phyloP scores from a whole-genome alignment of 2,888 invertebrate genomes.

The Gari tellinella region DNA sequence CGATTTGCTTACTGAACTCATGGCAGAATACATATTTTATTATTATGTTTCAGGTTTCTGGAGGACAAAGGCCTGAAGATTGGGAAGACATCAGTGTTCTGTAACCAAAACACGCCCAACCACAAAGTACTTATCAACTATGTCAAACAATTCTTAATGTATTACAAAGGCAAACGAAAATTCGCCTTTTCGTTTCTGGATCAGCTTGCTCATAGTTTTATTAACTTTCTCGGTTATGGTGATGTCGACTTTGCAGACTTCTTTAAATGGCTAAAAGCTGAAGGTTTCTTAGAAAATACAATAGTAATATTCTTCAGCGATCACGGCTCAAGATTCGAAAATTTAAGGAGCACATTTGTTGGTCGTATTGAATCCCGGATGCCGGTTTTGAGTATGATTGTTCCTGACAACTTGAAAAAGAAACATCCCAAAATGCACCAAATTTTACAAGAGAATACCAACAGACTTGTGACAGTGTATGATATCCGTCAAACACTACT shows the following conservation, averaged over 20 bases:
- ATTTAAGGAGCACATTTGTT: conserved; percentile 92
- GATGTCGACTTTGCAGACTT: conserved; percentile 88
- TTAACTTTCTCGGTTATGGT: conserved; percentile 91
- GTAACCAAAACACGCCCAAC: conserved; percentile 25
- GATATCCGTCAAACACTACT: conserved; percentile 92
- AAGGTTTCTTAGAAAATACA: conserved; percentile 73
- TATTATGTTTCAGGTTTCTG: conserved; percentile 12
- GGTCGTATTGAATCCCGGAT: conserved; percentile 92
- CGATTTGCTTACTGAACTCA: too few species aligned
- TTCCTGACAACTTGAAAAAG: conserved; percentile 90
- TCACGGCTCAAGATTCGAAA: conserved; percentile 95
- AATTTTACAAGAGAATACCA: conserved; percentile 89
- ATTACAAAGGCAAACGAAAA: conserved; percentile 87
- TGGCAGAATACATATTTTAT: too few species aligned
- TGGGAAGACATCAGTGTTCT: conserved; percentile 1
- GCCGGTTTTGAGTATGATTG: conserved; percentile 90
- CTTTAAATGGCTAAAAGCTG: conserved; percentile 85
- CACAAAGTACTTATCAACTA: conserved; percentile 88
- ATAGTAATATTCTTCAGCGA: conserved; percentile 88
- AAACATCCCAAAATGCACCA: conserved; percentile 88
- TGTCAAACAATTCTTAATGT: conserved; percentile 86
- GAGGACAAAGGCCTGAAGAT: conserved; percentile 14
- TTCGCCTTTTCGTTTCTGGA: conserved; percentile 95
- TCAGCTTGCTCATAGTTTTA: conserved; percentile 92
- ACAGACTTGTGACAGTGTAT: conserved; percentile 91